Conservation (phyloP, 2,113 vertebrate genomes). For the Seriola quinqueradiata region DNA sequence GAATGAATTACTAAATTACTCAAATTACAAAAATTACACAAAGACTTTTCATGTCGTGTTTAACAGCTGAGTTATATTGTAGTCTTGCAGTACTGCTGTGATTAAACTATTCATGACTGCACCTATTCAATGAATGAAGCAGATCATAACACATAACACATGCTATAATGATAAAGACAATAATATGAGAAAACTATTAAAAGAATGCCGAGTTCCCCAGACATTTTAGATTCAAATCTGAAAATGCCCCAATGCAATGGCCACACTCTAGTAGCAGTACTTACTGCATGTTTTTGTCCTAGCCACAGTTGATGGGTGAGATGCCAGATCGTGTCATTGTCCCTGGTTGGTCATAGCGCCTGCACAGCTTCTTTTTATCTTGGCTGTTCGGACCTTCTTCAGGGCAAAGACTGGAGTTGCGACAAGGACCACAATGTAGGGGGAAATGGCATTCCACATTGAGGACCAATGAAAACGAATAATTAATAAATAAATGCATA, state of each 20-base stretch:
- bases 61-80: neutral
- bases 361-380: neutral
- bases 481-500: neutral
- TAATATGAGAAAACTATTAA: neutral
- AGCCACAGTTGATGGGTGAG: neutral
- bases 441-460: neutral
- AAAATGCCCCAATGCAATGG: neutral
- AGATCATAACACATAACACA: neutral
- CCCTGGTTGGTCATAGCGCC: neutral
- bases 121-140: neutral
- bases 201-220: too few species aligned
- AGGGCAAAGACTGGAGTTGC: neutral
- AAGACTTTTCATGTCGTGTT: neutral
- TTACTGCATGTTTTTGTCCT: neutral
- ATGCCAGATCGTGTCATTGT: neutral
- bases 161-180: slow-evolving; percentile 1
- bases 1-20: neutral
- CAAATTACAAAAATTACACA: slow-evolving; percentile 2
- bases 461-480: neutral
- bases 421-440: neutral
- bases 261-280: neutral
- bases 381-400: neutral
- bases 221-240: neutral
- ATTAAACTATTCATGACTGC: neutral
- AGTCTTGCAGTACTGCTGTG: neutral